These are phyloP conservation scores for Escarpia spicata DNA, from an alignment of 2,888 invertebrate genomes.

Conservation along the genomic window DNA sequence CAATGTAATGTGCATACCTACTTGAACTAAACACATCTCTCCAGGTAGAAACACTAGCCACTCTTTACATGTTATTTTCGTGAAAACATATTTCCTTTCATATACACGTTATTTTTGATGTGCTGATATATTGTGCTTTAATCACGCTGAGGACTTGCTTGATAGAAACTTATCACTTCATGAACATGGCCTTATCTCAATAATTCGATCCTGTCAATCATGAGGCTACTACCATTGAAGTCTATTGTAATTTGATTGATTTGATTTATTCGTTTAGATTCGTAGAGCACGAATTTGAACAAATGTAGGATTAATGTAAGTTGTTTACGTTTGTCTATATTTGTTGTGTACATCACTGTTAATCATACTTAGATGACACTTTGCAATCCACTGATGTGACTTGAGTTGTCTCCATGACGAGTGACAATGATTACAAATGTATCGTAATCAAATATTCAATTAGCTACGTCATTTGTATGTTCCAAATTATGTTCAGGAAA, in stretches of 20 bases:
- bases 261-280: background rate
- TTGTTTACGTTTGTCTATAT: background rate
- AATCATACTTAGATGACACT: background rate
- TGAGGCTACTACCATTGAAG: background rate
- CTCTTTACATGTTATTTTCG: background rate
- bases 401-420: background rate
- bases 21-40: background rate
- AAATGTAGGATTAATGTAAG: background rate
- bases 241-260: background rate
- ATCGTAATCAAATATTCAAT: background rate
- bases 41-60: background rate
- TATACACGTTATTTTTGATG: background rate
- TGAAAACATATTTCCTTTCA: background rate
- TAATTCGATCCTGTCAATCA: background rate
- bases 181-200: background rate
- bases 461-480: background rate
- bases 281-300: background rate
- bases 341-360: background rate
- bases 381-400: background rate
- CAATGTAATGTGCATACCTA: too few relatives aligned
- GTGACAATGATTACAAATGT: background rate
- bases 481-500: background rate
- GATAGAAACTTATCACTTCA: background rate
- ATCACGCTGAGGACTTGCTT: background rate
- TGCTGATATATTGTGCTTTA: background rate